These are phyloP conservation scores for Lasioglossum baleicum DNA, from an alignment of 1,140 invertebrate genomes.

Conservation along the genomic window DNA sequence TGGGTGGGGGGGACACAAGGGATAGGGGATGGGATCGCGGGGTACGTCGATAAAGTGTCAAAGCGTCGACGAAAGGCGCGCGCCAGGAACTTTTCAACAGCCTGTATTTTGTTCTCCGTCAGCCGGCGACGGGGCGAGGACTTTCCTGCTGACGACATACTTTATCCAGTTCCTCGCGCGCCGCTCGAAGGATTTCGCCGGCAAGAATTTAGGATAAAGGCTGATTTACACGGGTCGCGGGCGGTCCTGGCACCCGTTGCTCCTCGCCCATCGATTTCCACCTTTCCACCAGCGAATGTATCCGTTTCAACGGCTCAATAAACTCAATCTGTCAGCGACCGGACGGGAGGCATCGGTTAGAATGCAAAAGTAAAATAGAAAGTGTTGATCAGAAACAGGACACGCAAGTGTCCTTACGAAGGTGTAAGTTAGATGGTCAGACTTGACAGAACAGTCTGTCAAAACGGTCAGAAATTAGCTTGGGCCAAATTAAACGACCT, in stretches of 20 bases:
- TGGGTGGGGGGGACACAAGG: neutral
- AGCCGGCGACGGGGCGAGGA: neutral
- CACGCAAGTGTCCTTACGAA: too few relatives aligned
- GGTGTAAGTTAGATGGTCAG: too few relatives aligned
- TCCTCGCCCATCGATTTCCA: conserved; percentile 23
- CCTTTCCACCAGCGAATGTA: neutral
- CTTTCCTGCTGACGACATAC: conserved; percentile 53
- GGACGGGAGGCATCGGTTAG: conserved; percentile 15
- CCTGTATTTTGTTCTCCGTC: conserved; percentile 63
- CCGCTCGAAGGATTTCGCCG: conserved; percentile 42
- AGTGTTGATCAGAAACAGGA: neutral
- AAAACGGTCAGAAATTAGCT: too few relatives aligned
- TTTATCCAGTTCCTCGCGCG: conserved; percentile 40
- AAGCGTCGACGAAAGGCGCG: conserved; percentile 50
- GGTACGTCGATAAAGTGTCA: conserved; percentile 55
- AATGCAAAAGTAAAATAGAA: conserved; percentile 30
- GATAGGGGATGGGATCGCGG: too few relatives aligned
- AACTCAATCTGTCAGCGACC: conserved; percentile 25
- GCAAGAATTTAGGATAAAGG: conserved; percentile 30
- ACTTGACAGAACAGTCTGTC: too few relatives aligned
- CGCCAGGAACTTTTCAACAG: conserved; percentile 62
- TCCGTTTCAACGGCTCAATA: conserved; percentile 21
- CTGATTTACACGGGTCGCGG: conserved; percentile 41
- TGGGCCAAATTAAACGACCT: too few relatives aligned
- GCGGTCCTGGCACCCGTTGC: neutral